phyloP scores from a whole-genome alignment of 2,113 vertebrate genomes.

The Centropristis striata region DNA sequence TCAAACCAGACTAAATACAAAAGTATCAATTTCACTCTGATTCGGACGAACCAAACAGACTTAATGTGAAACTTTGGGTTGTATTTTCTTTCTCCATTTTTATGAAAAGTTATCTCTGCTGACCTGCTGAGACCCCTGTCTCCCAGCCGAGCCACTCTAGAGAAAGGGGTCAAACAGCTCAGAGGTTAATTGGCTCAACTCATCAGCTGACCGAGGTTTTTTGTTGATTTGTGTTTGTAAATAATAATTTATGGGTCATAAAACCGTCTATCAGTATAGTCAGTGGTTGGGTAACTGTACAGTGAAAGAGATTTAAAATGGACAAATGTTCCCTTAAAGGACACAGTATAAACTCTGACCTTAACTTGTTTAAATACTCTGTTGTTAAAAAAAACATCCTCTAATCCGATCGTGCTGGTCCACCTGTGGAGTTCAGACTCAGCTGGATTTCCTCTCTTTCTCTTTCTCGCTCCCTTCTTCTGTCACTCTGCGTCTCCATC shows the following conservation, averaged over 20 bases:
- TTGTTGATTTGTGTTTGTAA: background rate
- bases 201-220: too few species aligned
- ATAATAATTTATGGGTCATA: background rate
- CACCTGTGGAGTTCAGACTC: constrained; percentile 45
- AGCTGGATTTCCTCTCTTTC: background rate
- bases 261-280: background rate
- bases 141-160: too few species aligned
- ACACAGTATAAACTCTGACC: constrained; percentile 28
- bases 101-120: too few species aligned
- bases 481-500: constrained; percentile 30
- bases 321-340: constrained; percentile 12
- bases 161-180: too few species aligned
- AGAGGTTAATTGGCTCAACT: too few species aligned
- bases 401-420: constrained; percentile 15
- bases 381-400: constrained; percentile 2
- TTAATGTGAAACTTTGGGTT: too few species aligned
- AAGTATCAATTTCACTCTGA: too few species aligned
- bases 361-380: constrained; percentile 3
- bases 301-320: constrained; percentile 1
- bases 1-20: too few species aligned
- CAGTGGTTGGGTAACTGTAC: background rate
- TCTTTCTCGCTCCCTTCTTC: background rate
- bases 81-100: too few species aligned
- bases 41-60: too few species aligned
- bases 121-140: too few species aligned